A percentile compares a stretch with the other conserved stretches of the same genome.
These are phyloP conservation scores for Spicauda simplicius DNA, from an alignment of 2,888 invertebrate species.

Conservation along the genomic window DNA sequence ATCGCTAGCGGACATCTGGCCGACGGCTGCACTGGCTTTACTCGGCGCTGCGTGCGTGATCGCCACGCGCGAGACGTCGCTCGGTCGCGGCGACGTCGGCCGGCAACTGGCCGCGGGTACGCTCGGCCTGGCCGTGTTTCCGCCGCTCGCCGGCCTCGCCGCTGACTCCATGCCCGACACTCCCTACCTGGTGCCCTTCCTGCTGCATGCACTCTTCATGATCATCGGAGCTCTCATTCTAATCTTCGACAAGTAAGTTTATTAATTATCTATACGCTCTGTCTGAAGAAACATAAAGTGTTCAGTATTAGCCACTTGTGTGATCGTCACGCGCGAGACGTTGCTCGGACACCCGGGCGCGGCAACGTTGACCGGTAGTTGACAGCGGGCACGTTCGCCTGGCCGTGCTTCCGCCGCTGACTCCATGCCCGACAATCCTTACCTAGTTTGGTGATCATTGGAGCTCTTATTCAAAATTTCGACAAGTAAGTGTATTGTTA, in stretches of 20 bases:
- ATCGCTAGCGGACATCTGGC: constrained; percentile 90
- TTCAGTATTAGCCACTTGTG: constrained; percentile 91
- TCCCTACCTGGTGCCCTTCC: constrained; percentile 82
- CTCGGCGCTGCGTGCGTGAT: constrained; percentile 92
- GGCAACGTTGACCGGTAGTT: no score
- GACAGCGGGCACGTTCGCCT: constrained; percentile 90
- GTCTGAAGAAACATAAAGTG: no score
- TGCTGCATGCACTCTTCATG: constrained; percentile 85
- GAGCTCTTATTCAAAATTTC: constrained; percentile 84
- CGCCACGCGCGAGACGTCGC: constrained; percentile 91
- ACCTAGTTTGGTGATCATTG: constrained; percentile 82
- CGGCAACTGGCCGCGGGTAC: constrained; percentile 91
- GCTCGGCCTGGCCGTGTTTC: constrained; percentile 89
- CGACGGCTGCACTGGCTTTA: constrained; percentile 88
- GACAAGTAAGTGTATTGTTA: constrained; percentile 80
- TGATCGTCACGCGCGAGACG: constrained; percentile 93
- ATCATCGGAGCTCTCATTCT: constrained; percentile 85
- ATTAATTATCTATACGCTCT: no score
- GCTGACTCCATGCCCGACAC: constrained; percentile 65
- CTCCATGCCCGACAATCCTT: constrained; percentile 69
- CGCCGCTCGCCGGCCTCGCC: constrained; percentile 84
- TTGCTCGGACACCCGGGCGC: constrained; percentile 91
- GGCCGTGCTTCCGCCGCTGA: constrained; percentile 86
- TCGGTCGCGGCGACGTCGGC: constrained; percentile 92
- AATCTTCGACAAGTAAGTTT: constrained; percentile 81